Evolutionary conservation across 2,113 vertebrate genomes (phyloP).

Genomic region (Vireo altiloquus): DNA sequence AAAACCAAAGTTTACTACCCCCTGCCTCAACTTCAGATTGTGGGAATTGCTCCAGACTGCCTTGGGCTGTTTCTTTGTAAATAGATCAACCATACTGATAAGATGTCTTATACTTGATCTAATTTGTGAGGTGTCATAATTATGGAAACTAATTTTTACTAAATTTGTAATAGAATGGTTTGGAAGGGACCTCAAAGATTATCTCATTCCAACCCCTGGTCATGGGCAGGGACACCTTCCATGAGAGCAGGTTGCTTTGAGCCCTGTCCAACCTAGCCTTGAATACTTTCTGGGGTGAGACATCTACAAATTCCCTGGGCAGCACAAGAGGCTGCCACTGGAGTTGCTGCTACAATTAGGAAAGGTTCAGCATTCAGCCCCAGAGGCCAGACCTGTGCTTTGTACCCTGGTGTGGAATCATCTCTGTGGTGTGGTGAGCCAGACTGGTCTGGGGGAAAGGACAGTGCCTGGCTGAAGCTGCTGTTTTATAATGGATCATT

Average conservation of each 20-base stretch:
- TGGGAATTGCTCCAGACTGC: background rate
- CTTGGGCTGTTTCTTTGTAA: background rate
- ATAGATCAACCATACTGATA: background rate
- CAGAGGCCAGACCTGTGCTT: background rate
- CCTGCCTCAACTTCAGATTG: background rate
- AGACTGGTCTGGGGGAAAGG: background rate
- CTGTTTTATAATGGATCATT: background rate
- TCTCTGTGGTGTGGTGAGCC: too few relatives aligned
- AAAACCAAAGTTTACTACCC: background rate
- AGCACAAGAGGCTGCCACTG: fast-evolving
- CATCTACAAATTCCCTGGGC: background rate
- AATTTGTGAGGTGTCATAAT: background rate
- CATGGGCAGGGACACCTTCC: fast-evolving
- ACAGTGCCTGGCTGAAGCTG: background rate
- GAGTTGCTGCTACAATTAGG: fast-evolving
- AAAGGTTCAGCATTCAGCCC: background rate
- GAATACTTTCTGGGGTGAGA: fast-evolving
- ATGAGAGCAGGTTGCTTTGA: background rate
- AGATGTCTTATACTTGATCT: background rate
- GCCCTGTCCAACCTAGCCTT: background rate
- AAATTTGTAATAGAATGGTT: background rate
- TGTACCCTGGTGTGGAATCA: fast-evolving
- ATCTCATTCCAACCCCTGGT: background rate
- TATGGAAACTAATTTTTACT: background rate
- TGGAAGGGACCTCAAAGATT: background rate